Base-by-base conservation (phyloP, 2,797 vertebrate genomes). In the Gymnoscopelus microlampas region DNA sequence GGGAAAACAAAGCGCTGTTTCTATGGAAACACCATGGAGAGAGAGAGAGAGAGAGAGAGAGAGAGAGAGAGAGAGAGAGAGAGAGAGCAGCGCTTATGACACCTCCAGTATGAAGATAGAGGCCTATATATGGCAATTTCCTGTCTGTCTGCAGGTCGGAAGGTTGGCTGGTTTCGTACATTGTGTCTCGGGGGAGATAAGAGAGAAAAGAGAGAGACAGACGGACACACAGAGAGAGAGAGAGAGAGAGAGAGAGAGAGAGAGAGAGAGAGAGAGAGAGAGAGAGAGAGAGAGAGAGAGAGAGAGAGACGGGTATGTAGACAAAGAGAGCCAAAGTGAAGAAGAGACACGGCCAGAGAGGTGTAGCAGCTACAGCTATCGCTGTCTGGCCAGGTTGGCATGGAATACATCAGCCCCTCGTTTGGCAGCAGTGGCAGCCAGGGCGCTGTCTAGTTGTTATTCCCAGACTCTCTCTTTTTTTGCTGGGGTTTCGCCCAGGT, bases 11-110 rank as follows among this genome's bases (percentile, higher is more conserved):
- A 92, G 89, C 87, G 61, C 88, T 85, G 94, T 95, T 94, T 90
- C 94, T 86, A 93, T 94, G 93, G 94, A 92, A 94, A 95, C 93
- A 87, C 89, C 81, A 87, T 75, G 71, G 86, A 87, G 1, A 35
- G 4, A 35, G 32, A 35, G 32, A 35, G 32, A 35, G 32, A 35
- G 5, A 35, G 32, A 35, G 32, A 35, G 39, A 44, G 39, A 44
- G 39, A 44, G 39, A 35, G 32, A 35, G 32, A 32, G 32, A 32
- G 32, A 32, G 39, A 39, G 39, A 39, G 39, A 44, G 39, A 44
- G 39, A 44, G 79, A 80, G 77, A 84, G 85, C 78, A 83, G 73
- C 77, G 85, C 86, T 89, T 88, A 83, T 90, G 88, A 93, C 86
- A 90, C 87, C 88, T 44, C 9, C 85, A 89, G 85, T 70, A 80